Evolutionary conservation across 1,140 invertebrate genomes (phyloP).

Genomic region (Kradibia gibbosae): DNA sequence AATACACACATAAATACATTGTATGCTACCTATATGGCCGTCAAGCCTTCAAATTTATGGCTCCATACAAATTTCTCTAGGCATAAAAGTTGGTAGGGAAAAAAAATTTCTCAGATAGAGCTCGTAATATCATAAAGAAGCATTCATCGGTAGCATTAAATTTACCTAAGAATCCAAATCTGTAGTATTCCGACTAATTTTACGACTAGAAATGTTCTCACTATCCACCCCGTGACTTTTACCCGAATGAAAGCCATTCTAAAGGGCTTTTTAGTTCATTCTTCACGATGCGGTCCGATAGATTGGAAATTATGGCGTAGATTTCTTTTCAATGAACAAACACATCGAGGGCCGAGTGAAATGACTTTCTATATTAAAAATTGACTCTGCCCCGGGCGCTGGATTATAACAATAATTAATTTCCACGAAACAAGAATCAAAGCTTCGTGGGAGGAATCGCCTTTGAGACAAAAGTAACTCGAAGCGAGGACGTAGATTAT

Average conservation of each 20-base stretch:
- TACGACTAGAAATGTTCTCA: constrained; percentile 22
- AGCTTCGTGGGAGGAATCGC: too few species aligned
- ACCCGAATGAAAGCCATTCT: not conserved
- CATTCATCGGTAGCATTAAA: not conserved
- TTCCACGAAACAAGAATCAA: too few species aligned
- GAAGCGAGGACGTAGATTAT: too few species aligned
- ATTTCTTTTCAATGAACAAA: not conserved
- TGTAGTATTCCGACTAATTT: constrained; percentile 6
- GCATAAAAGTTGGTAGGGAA: not conserved
- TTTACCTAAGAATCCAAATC: not conserved
- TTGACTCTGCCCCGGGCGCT: too few species aligned
- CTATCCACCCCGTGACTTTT: not conserved
- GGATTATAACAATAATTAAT: too few species aligned
- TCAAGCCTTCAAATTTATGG: not conserved
- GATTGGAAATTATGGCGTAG: constrained; percentile 17
- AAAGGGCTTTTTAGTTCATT: not conserved
- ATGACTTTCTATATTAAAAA: too few species aligned
- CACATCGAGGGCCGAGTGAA: not conserved
- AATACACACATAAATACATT: not conserved
- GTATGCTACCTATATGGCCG: not conserved
- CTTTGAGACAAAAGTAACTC: too few species aligned
- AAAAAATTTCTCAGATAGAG: not conserved
- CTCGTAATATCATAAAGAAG: not conserved
- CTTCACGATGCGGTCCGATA: constrained; percentile 10
- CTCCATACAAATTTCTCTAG: not conserved